Evolutionary conservation across 2,797 vertebrate species (phyloP), one percentile per base, ranked within the genome.

Genomic region (Myripristis murdjan): DNA sequence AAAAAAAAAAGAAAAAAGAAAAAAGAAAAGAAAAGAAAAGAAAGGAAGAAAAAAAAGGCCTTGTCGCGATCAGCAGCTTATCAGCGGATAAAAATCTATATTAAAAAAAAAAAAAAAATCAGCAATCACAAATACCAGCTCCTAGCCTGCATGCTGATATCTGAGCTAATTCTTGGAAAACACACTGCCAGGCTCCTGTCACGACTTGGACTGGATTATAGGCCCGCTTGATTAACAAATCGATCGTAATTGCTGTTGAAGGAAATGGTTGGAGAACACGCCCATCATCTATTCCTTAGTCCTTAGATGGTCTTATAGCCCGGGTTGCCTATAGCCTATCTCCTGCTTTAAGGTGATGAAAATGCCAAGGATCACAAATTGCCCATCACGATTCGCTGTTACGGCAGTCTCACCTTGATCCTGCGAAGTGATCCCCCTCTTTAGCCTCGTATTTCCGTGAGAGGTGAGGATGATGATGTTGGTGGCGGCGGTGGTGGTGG

Each of bases 171-270:
- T 86, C 64, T 68, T 43, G 48, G 71, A 79, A 80, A 85, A 61
- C 75, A 15, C 69, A 22, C 57, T 5, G 46, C 7, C 77, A 55
- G 56, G 68, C 59, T 39, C 20, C 64, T 20, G 84, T 88, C 90
- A 89, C 89, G 90, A 91, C 66, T 22, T 46, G 72, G 15, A 70
- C 67, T 10, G 46, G 55, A 86, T 79, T 41, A 77, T 6, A 64
- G 72, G 35, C 58, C 64, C 47, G 18, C 10, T 77, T 52, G 26
- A 82, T 82, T 83, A 74, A 83, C 71, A 73, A 82, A 87, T 83
- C 70, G 54, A 79, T 76, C 61, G 52, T 70, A 86, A 89, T 79
- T 64, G 65, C 73, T 64, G 77, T 41, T 69, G 67, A 72, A 79
- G 73, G 58, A 37, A 80, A 56, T 14, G 39, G 62, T n/a, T 44